These are phyloP conservation scores for Lepidurus arcticus DNA, from an alignment of 1,140 invertebrate genomes.

Conservation along the genomic window DNA sequence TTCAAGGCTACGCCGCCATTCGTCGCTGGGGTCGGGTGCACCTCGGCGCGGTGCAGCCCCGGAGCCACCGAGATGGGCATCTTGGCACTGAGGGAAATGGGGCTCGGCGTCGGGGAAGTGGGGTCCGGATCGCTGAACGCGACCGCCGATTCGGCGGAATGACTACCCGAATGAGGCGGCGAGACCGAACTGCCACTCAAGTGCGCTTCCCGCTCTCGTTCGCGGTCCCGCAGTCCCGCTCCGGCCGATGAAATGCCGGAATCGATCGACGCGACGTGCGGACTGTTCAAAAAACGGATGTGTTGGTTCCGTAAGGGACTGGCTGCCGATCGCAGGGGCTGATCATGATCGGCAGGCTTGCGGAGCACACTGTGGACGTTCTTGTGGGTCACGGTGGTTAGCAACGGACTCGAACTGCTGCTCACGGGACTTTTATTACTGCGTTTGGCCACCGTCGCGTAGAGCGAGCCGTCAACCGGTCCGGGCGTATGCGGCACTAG, in stretches of 20 bases:
- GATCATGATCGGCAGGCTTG: conserved; percentile 34
- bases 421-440: conserved; percentile 19
- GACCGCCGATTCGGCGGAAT: conserved; percentile 32
- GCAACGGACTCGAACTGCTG: neutral
- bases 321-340: conserved; percentile 34
- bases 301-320: conserved; percentile 34
- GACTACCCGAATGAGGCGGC: conserved; percentile 33
- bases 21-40: conserved; percentile 34
- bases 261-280: conserved; percentile 75
- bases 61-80: conserved; percentile 31
- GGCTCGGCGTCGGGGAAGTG: neutral
- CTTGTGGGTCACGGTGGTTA: neutral
- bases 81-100: neutral
- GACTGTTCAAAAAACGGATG: conserved; percentile 45
- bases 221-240: conserved; percentile 31
- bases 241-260: conserved; percentile 68
- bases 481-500: conserved; percentile 58
- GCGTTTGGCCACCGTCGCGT: conserved; percentile 67
- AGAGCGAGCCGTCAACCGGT: conserved; percentile 79
- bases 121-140: conserved; percentile 32
- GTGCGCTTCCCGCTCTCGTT: conserved; percentile 33
- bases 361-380: conserved; percentile 7
- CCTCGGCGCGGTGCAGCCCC: conserved; percentile 26
- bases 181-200: conserved; percentile 35
- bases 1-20: conserved; percentile 34